phyloP scores from a whole-genome alignment of 2,888 invertebrate species.

The Limnephilus lunatus region DNA sequence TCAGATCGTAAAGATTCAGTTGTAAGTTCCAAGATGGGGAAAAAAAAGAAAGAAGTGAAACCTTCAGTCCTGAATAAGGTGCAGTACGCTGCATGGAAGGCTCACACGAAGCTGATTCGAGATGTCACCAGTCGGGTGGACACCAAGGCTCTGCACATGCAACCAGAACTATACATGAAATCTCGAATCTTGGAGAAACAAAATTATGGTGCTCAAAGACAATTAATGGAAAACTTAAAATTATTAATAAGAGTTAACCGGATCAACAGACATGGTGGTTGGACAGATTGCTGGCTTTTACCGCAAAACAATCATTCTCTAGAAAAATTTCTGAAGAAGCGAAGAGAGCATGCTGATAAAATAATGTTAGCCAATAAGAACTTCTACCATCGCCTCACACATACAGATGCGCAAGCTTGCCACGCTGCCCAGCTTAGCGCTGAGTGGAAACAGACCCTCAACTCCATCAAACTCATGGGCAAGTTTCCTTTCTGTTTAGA shows the following conservation, averaged over 20 bases:
- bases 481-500: slow-evolving; percentile 40
- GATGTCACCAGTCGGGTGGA: slow-evolving; percentile 36
- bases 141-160: slow-evolving; percentile 42
- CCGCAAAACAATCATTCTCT: background rate
- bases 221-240: slow-evolving; percentile 32
- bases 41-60: background rate
- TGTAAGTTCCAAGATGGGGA: background rate
- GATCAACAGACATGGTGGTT: slow-evolving; percentile 45
- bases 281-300: slow-evolving; percentile 48
- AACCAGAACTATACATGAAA: slow-evolving; percentile 53
- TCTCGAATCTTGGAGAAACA: slow-evolving; percentile 36
- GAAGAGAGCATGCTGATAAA: background rate
- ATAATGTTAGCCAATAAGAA: slow-evolving; percentile 18
- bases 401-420: slow-evolving; percentile 8
- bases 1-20: background rate
- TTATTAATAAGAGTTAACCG: slow-evolving; percentile 44
- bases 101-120: slow-evolving; percentile 15
- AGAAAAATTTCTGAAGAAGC: slow-evolving; percentile 24
- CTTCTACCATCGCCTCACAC: slow-evolving; percentile 32
- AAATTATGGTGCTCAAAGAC: slow-evolving; percentile 10
- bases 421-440: background rate
- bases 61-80: slow-evolving; percentile 31
- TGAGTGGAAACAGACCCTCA: slow-evolving; percentile 41
- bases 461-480: slow-evolving; percentile 36
- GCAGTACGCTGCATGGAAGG: slow-evolving; percentile 18